Base-by-base conservation (phyloP, 1,140 invertebrate genomes). In the Lepidurus packardi region DNA sequence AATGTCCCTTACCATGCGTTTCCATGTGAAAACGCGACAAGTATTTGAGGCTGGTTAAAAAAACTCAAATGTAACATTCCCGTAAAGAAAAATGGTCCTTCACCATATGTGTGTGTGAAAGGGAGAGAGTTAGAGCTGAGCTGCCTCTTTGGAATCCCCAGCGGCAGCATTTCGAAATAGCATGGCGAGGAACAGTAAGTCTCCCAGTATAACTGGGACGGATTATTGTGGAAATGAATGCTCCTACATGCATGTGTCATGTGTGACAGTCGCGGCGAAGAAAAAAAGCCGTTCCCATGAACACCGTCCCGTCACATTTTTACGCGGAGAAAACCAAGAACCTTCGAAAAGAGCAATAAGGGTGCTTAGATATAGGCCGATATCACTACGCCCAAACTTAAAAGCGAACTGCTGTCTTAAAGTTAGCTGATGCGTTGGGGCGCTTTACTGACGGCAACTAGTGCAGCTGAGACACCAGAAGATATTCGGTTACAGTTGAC, bases 231-330 rank as follows among this genome's bases (percentile, higher is more conserved):
- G 21, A 65, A 65, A 65, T 21, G 53, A 65, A 65, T 65, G 53
- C 53, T 65, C 53, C 53, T 65, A 65, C n/a, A 65, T 65, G 53
- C n/a, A 65, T 65, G 53, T 65, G 53, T 65, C 53, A 65, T 65
- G 53, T n/a, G n/a, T 65, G 53, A 65, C 53, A 65, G 53, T 65
- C 13, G 53, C 13, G 21, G 53, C 4, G 53, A 65, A 65, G 53
- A 65, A 65, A 34, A 34, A 65, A 65, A 13, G 53, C 53, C 53
- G 8, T 65, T 65, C 53, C 53, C 53, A 65, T 65, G 53, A 65
- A 65, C 53, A 65, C 53, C 21, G 53, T 65, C 53, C 53, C 13
- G 53, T 65, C 53, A 65, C 53, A 65, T 65, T 21, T 34, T 21
- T 21, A 65, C 21, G 53, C 21, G 53, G 53, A 65, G 53, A n/a